Evolutionary conservation across 1,140 invertebrate genomes (phyloP), one percentile per base, ranked within the genome.

Genomic region (Piezodorus guildinii): DNA sequence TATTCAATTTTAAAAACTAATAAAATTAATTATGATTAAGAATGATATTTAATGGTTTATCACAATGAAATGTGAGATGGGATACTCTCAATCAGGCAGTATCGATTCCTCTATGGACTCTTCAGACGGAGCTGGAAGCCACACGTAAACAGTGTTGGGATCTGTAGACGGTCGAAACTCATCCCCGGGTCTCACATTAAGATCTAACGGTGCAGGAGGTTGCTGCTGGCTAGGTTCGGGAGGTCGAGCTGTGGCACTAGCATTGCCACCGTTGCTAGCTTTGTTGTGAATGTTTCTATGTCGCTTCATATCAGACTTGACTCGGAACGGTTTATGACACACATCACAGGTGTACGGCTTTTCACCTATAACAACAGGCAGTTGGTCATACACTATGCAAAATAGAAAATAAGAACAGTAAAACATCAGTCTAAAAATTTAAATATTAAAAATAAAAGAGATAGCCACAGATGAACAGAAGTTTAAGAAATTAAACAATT

Each of bases 271-370:
- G n/a, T 8, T 43, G 44, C 58, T 60, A 16, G 83, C 82, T 17
- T 81, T 73, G 12, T 74, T 78, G 69, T 94, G 91, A 1, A 87
- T 90, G 21, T 84, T 83, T 74, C 90, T 80, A 73, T 96, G 94
- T 1, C 93, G 77, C 67, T 91, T 90, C 79, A 96, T 84, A 70
- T 96, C 90, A 27, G 91, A 90, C 6, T 84, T 79, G 1, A 91
- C 87, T 43, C 90, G 80, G 74, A 93, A 94, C n/a, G 83, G 81
- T 72, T 91, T 92, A 1, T 81, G 83, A 72, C 90, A 92, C 0
- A 87, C 76, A 3, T 79, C 75, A 73, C 90, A 94, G 0, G 81
- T 78, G 73, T 91, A 84, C 0, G 90, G 89, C 67, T 87, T 88
- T 69, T 90, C 88, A 0, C 65, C 65, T 66, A 30, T 12, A 54